phyloP scores from a whole-genome alignment of 2,888 invertebrate species.

The Argynnis bischoffii region DNA sequence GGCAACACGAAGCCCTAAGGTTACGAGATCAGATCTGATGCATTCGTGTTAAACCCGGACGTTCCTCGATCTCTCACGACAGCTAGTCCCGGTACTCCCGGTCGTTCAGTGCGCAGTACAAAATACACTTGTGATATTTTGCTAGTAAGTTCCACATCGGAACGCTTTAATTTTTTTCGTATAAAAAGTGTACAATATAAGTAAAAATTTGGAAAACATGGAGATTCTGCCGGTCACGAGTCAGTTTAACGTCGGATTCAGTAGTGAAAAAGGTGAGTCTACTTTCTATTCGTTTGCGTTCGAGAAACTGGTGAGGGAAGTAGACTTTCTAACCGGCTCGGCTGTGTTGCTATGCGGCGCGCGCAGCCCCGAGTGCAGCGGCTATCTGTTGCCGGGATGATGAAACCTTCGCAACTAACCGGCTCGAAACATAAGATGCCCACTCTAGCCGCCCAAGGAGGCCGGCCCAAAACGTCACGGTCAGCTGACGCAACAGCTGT shows the following conservation, averaged over 20 bases:
- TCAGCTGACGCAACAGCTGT: constrained; percentile 74
- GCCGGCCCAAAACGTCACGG: constrained; percentile 43
- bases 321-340: constrained; percentile 69
- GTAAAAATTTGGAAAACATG: constrained; percentile 85
- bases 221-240: constrained; percentile 90
- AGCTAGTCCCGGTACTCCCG: constrained; percentile 66
- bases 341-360: constrained; percentile 75
- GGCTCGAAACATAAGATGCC: constrained; percentile 18
- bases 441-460: constrained; percentile 8
- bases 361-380: constrained; percentile 50
- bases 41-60: constrained; percentile 63
- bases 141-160: constrained; percentile 76
- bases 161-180: constrained; percentile 67
- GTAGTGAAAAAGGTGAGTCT: constrained; percentile 87
- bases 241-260: constrained; percentile 89
- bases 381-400: neutral
- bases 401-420: neutral
- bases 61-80: constrained; percentile 73
- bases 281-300: constrained; percentile 64
- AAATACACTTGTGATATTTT: constrained; percentile 83
- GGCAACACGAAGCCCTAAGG: constrained; percentile 78
- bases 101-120: constrained; percentile 77
- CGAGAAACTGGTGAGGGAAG: constrained; percentile 55
- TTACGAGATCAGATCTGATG: constrained; percentile 82
- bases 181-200: constrained; percentile 81